Evolutionary conservation across 2,888 invertebrate genomes (phyloP).

Genomic region (Ernsta delagoae): DNA sequence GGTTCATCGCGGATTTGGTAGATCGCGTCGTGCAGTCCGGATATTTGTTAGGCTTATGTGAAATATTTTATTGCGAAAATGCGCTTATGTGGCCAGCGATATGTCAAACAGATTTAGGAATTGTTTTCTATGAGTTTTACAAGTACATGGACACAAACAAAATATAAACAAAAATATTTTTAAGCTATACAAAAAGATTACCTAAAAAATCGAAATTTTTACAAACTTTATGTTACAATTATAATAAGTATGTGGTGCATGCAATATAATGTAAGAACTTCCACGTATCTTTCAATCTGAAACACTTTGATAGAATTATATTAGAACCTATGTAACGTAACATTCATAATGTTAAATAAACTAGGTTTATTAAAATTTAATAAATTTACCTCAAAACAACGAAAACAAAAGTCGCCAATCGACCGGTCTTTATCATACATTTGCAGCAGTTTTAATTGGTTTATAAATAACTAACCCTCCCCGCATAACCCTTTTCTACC

Average conservation of each 20-base stretch:
- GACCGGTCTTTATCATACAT: slow-evolving; percentile 68
- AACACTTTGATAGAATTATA: no score
- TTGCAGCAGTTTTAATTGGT: slow-evolving; percentile 79
- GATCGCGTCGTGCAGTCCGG: slow-evolving; percentile 6
- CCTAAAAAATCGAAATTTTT: no score
- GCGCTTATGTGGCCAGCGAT: slow-evolving; percentile 3
- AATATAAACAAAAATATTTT: background rate
- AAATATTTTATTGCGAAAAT: slow-evolving; percentile 14
- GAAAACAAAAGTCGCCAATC: slow-evolving; percentile 53
- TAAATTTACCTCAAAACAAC: slow-evolving; percentile 3
- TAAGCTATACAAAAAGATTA: background rate
- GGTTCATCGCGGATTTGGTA: slow-evolving; percentile 2
- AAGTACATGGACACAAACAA: background rate
- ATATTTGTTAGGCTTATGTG: slow-evolving; percentile 14
- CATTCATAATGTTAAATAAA: no score
- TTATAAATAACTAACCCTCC: slow-evolving; percentile 75
- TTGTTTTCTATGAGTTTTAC: background rate
- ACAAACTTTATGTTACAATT: no score
- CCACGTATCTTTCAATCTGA: no score
- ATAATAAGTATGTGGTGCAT: no score
- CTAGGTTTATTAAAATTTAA: no score
- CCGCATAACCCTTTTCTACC: slow-evolving; percentile 61
- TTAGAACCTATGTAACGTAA: no score
- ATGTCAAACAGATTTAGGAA: slow-evolving; percentile 9
- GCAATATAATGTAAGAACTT: no score